Percentiles rank a stretch among this genome's conserved stretches.
Conservation (phyloP, 1,140 invertebrate species). For the Dryas iulia region DNA sequence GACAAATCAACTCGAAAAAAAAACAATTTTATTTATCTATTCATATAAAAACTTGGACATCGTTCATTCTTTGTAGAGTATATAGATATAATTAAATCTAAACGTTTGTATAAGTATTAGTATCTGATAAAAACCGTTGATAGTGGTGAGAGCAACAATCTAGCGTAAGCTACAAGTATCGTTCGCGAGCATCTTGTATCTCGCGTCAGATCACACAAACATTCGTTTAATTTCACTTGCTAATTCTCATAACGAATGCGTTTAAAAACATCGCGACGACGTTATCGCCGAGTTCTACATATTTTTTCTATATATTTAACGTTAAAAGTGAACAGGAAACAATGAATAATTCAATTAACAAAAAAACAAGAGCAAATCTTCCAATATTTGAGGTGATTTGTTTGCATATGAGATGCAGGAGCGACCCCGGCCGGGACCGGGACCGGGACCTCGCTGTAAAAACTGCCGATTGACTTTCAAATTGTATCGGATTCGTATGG, state of each 20-base stretch:
- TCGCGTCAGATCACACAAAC: not conserved
- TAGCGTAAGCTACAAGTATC: too few species aligned
- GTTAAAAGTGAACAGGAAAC: constrained; percentile 16
- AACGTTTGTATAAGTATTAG: too few species aligned
- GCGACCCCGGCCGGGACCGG: not conserved
- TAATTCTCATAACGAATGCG: not conserved
- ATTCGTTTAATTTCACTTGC: not conserved
- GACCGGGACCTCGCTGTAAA: constrained; percentile 1
- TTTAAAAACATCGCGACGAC: not conserved
- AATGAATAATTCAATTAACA: constrained; percentile 26
- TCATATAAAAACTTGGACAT: too few species aligned
- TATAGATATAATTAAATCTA: too few species aligned
- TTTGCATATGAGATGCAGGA: constrained; percentile 7
- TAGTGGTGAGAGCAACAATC: too few species aligned
- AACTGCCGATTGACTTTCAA: constrained; percentile 28
- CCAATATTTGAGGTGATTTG: constrained; percentile 5
- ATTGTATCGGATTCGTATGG: constrained; percentile 7
- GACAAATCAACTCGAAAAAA: too few species aligned
- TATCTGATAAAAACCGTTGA: too few species aligned
- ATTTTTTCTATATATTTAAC: not conserved
- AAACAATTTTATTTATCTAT: too few species aligned
- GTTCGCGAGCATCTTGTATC: not conserved
- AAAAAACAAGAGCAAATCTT: constrained; percentile 8
- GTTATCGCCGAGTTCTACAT: too few species aligned
- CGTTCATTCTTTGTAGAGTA: too few species aligned